phyloP scores from a whole-genome alignment of 2,113 vertebrate genomes.

The Rhinichthys klamathensis region DNA sequence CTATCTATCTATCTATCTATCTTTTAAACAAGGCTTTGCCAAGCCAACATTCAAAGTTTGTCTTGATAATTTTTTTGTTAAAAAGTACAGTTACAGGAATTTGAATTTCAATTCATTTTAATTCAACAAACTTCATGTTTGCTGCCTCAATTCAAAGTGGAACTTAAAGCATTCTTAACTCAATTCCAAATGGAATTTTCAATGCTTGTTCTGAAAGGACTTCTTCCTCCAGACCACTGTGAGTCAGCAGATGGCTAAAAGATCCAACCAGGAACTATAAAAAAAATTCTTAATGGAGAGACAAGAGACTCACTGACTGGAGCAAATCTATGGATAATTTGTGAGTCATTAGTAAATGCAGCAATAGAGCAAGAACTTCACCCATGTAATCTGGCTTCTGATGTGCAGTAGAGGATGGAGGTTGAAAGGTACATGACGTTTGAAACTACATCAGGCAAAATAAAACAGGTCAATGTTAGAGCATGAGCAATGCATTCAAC shows the following conservation, averaged over 20 bases:
- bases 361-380: slow-evolving; percentile 44
- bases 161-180: neutral
- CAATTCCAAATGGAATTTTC: neutral
- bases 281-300: neutral
- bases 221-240: neutral
- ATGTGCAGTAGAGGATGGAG: slow-evolving; percentile 18
- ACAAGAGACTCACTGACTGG: neutral
- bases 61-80: neutral
- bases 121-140: neutral
- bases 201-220: neutral
- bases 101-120: neutral
- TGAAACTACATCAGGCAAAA: slow-evolving; percentile 61
- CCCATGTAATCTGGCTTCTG: slow-evolving; percentile 48
- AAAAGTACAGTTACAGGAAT: neutral
- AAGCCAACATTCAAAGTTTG: neutral
- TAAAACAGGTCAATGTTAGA: slow-evolving; percentile 56
- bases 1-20: neutral
- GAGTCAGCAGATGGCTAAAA: neutral
- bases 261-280: neutral
- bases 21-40: neutral
- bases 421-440: slow-evolving; percentile 29
- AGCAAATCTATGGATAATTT: neutral
- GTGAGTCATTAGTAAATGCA: slow-evolving; percentile 50
- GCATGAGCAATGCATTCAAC: neutral
- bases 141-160: neutral